Conservation (phyloP, 2,113 vertebrate species). For the Pheucticus melanocephalus region DNA sequence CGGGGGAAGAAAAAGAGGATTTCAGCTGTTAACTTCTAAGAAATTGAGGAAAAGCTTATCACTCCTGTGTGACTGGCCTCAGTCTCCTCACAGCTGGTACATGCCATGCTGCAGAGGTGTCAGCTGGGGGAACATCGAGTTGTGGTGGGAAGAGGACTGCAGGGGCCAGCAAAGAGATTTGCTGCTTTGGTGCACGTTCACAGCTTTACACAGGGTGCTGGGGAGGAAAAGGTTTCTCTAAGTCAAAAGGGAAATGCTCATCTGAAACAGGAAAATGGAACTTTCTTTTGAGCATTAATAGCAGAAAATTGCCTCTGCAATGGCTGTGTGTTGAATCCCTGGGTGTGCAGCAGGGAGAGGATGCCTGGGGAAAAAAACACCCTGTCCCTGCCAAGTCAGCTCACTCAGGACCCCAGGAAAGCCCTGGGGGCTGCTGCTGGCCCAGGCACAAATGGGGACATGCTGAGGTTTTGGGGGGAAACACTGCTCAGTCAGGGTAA, state of each 20-base stretch:
- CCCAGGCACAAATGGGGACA: neutral
- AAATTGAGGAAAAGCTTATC: neutral
- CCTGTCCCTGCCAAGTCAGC: accelerated
- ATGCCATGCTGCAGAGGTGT: accelerated
- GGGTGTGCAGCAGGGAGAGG: neutral
- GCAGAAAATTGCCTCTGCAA: neutral
- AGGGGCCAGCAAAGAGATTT: neutral
- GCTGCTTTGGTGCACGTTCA: neutral
- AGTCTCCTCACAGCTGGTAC: neutral
- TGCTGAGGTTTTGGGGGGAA: neutral
- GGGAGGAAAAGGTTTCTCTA: conserved; percentile 79
- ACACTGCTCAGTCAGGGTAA: neutral
- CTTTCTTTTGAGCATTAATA: conserved; percentile 33
- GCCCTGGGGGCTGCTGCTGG: neutral
- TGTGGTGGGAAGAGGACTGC: neutral
- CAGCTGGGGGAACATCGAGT: accelerated
- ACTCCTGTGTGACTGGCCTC: neutral
- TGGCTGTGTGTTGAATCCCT: neutral
- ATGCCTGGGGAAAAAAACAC: neutral
- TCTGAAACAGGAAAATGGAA: conserved; percentile 84
- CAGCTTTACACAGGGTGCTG: conserved; percentile 69
- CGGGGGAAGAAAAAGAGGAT: neutral
- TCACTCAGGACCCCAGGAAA: neutral
- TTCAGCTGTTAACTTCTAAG: neutral
- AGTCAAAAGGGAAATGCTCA: conserved; percentile 79